Percentiles rank a stretch among this genome's conserved stretches.
Evolutionary conservation across 2,888 invertebrate species (phyloP).

Genomic region (Xestia ashworthii): DNA sequence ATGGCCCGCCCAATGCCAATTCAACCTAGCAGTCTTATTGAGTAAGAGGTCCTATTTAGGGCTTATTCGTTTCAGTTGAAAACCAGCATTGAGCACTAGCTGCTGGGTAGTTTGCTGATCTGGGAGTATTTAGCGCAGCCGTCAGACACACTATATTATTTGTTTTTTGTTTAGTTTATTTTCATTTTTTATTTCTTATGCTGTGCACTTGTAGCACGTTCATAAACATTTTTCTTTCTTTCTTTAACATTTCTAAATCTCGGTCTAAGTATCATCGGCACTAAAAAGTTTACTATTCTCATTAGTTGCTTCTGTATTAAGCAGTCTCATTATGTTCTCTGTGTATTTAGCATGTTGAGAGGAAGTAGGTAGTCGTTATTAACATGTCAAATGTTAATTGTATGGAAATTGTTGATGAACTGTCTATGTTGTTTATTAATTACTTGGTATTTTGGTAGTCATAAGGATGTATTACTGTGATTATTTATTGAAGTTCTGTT

Average conservation of each 20-base stretch:
- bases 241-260: neutral
- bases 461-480: neutral
- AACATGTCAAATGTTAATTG: constrained; percentile 79
- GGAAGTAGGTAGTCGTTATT: constrained; percentile 76
- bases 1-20: no score
- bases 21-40: neutral
- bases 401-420: constrained; percentile 67
- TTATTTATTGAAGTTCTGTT: neutral
- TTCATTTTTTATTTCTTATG: no score
- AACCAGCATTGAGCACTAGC: no score
- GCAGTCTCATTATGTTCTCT: constrained; percentile 68
- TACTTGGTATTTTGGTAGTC: constrained; percentile 27
- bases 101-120: no score
- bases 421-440: constrained; percentile 40
- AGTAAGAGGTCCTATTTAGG: no score
- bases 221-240: no score
- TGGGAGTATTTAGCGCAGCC: no score
- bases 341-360: constrained; percentile 68
- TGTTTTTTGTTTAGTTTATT: no score
- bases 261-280: constrained; percentile 48
- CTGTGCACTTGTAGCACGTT: no score
- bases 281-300: constrained; percentile 62
- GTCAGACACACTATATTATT: no score
- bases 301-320: constrained; percentile 70
- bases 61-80: no score